Percentiles rank a stretch among this genome's conserved stretches.
These are phyloP conservation scores for Dendropsophus ebraccatus DNA, from an alignment of 2,113 vertebrate species.

Conservation along the genomic window DNA sequence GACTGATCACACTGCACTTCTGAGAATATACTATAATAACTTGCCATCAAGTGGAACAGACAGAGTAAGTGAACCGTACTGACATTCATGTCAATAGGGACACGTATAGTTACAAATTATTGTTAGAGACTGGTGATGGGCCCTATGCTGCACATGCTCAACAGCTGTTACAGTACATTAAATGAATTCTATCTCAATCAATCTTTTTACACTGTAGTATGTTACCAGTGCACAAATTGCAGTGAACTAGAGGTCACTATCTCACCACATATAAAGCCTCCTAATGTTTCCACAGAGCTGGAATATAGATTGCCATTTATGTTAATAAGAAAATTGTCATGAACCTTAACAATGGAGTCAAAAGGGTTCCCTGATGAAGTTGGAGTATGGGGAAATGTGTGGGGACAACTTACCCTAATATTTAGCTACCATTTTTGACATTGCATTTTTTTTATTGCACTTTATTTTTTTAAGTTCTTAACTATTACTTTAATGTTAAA, in stretches of 20 bases:
- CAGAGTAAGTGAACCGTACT: not conserved
- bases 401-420: too few species aligned
- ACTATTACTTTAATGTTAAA: too few species aligned
- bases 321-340: too few species aligned
- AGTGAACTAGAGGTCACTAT: not conserved
- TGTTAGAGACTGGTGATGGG: not conserved
- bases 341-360: too few species aligned
- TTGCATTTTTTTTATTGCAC: too few species aligned
- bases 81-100: slow-evolving; percentile 4
- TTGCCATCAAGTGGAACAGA: not conserved
- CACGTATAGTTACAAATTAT: not conserved
- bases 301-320: not conserved
- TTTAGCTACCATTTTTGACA: too few species aligned
- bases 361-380: too few species aligned
- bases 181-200: not conserved
- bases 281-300: too few species aligned
- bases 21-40: not conserved
- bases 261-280: too few species aligned
- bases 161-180: not conserved
- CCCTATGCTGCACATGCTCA: not conserved
- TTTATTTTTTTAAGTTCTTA: too few species aligned
- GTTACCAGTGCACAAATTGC: not conserved
- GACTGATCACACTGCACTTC: not conserved
- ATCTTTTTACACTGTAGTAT: not conserved
- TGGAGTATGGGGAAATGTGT: too few species aligned